Evolutionary conservation across 2,797 vertebrate genomes (phyloP).

Genomic region (Danio kyathit): DNA sequence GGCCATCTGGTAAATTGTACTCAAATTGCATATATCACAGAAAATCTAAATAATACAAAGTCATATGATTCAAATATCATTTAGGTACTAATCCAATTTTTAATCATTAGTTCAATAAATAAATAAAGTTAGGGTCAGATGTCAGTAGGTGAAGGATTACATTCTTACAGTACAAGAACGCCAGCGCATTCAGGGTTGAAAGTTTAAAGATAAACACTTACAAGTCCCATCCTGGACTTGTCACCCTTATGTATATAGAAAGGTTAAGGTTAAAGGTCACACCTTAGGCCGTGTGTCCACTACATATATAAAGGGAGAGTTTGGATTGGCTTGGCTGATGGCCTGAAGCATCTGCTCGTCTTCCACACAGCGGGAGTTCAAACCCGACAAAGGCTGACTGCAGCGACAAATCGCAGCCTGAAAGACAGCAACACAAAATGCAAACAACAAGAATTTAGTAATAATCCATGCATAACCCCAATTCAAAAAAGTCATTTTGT

Average conservation of each 20-base stretch:
- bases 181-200: neutral
- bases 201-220: slow-evolving; percentile 39
- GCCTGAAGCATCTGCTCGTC: slow-evolving; percentile 84
- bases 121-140: slow-evolving; percentile 2
- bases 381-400: slow-evolving; percentile 83
- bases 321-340: slow-evolving; percentile 81
- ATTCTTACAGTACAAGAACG: neutral
- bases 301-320: slow-evolving; percentile 84
- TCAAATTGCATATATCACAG: neutral
- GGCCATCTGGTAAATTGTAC: too few species aligned
- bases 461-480: too few species aligned
- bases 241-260: slow-evolving; percentile 4
- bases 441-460: neutral
- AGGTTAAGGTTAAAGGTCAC: slow-evolving; percentile 51
- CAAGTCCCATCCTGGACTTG: neutral
- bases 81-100: neutral
- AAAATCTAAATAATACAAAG: neutral
- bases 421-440: slow-evolving; percentile 37
- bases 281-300: slow-evolving; percentile 88
- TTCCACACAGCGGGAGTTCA: slow-evolving; percentile 81
- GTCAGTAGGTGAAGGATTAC: slow-evolving; percentile 33
- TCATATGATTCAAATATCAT: too few species aligned
- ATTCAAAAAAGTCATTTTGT: too few species aligned
- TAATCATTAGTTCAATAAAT: neutral
- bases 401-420: slow-evolving; percentile 85